A percentile compares a stretch with the other conserved stretches of the same genome.
phyloP scores from a whole-genome alignment of 2,113 vertebrate species.

The Cacatua alba region DNA sequence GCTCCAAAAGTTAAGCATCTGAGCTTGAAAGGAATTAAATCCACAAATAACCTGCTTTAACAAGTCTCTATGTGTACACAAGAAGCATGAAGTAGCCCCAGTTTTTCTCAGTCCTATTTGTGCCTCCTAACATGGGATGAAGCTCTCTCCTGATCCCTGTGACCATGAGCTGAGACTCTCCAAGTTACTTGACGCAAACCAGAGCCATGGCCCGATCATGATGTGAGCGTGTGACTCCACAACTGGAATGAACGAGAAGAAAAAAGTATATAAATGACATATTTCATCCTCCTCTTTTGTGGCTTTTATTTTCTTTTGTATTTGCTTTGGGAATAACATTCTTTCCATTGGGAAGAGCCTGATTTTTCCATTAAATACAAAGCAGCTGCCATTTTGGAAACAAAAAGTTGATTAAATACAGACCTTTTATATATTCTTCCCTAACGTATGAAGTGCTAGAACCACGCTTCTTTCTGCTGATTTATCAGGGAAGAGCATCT shows the following conservation, averaged over 20 bases:
- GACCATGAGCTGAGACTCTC: neutral
- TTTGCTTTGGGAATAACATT: constrained; percentile 65
- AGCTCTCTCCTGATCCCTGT: neutral
- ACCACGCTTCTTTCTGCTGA: neutral
- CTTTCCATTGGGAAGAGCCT: constrained; percentile 65
- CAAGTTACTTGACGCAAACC: neutral
- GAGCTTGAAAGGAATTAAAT: neutral
- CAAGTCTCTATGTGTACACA: rapidly evolving
- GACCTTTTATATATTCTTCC: neutral
- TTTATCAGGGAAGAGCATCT: constrained; percentile 26
- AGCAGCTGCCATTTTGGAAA: constrained; percentile 72
- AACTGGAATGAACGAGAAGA: neutral
- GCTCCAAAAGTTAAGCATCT: neutral
- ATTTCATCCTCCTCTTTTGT: constrained; percentile 52
- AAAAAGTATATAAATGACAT: neutral
- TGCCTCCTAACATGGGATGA: rapidly evolving
- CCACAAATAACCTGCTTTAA: neutral
- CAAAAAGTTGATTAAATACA: constrained; percentile 59
- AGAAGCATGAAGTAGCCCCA: rapidly evolving
- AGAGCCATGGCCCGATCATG: neutral
- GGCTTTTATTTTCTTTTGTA: constrained; percentile 60
- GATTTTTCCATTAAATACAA: constrained; percentile 73
- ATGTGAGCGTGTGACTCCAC: neutral
- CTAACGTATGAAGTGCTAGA: neutral
- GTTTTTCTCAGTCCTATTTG: rapidly evolving